Evolutionary conservation across 2,113 vertebrate genomes (phyloP), one percentile per base, ranked within the genome.

Genomic region (Petrocephalus zakoni): DNA sequence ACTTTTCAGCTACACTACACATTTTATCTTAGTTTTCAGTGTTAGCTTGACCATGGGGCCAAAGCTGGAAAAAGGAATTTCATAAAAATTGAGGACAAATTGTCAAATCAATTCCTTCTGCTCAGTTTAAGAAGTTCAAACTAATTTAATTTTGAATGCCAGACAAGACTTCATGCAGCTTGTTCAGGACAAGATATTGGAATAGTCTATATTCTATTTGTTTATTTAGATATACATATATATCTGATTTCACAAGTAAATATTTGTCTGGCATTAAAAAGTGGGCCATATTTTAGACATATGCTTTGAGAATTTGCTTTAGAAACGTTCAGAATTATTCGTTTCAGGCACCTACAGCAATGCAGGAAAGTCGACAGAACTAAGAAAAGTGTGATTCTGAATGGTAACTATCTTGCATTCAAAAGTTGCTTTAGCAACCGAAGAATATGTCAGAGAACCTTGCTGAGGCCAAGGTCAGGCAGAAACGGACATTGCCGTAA

Each of bases 91-190:
- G 93, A 92, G 25, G 90, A 91, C 89, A 93, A 93, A 94, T 94
- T 93, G 92, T 93, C 92, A 93, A 92, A 92, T 94, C 93, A 92
- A 93, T 92, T 89, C 91, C 34, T 56, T 90, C 91, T 92, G 91
- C 91, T 89, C 92, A 91, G 93, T 93, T 95, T 95, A 94, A 94
- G 90, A 90, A 92, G 89, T 92, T 92, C 91, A 94, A 93, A 93
- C 90, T 93, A 93, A 93, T 93, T 93, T 93, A 91, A 68, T 89
- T 88, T 86, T 11, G 75, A 88, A 90, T 93, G 94, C 95, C 94
- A 89, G 92, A 91, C 92, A 94, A 92, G 7, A 49, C 10, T 9
- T 83, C 10, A 22, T 46, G 81, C 2, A n/a, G 37, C 56, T 56
- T 8, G 29, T 21, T 34, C 25, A 87, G 7, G 21, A 61, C 19